These are phyloP conservation scores for Lingula anatina DNA, from an alignment of 2,888 invertebrate species.

Conservation along the genomic window DNA sequence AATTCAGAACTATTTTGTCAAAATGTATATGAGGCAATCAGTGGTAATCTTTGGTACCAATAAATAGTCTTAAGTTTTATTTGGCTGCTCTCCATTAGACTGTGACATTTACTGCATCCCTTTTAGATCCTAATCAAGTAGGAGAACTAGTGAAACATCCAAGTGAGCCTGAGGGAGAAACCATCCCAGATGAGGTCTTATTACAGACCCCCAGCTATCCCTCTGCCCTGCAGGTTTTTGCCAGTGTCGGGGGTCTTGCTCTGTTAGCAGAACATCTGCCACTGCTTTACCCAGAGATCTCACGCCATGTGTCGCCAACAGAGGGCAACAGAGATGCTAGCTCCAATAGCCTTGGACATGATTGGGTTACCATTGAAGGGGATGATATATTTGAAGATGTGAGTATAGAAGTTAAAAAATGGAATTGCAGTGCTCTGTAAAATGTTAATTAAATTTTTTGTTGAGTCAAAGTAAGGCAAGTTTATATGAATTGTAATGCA, in stretches of 20 bases:
- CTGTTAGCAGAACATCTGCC: conserved; percentile 84
- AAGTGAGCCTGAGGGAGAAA: too few relatives aligned
- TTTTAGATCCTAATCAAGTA: too few relatives aligned
- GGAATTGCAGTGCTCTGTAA: conserved; percentile 10
- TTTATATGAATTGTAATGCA: conserved; percentile 26
- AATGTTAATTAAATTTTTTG: background rate
- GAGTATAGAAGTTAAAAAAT: conserved; percentile 24
- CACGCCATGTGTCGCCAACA: conserved; percentile 56
- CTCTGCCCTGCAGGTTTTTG: conserved; percentile 76
- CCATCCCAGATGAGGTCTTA: conserved; percentile 33
- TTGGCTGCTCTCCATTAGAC: too few relatives aligned
- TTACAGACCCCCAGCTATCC: conserved; percentile 43
- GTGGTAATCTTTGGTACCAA: too few relatives aligned
- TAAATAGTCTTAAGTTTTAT: too few relatives aligned
- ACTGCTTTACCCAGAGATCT: conserved; percentile 75
- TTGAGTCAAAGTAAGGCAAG: conserved; percentile 17
- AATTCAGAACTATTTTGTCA: too few relatives aligned
- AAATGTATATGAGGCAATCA: too few relatives aligned
- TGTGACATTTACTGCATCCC: too few relatives aligned
- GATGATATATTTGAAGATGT: conserved; percentile 57
- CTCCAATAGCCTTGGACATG: conserved; percentile 22
- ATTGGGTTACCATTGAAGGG: conserved; percentile 60
- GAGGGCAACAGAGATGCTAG: conserved; percentile 5
- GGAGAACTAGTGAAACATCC: too few relatives aligned
- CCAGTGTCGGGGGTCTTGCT: conserved; percentile 80